These are phyloP conservation scores for Ispidina lecontei DNA, from an alignment of 2,797 vertebrate species.

Conservation along the genomic window DNA sequence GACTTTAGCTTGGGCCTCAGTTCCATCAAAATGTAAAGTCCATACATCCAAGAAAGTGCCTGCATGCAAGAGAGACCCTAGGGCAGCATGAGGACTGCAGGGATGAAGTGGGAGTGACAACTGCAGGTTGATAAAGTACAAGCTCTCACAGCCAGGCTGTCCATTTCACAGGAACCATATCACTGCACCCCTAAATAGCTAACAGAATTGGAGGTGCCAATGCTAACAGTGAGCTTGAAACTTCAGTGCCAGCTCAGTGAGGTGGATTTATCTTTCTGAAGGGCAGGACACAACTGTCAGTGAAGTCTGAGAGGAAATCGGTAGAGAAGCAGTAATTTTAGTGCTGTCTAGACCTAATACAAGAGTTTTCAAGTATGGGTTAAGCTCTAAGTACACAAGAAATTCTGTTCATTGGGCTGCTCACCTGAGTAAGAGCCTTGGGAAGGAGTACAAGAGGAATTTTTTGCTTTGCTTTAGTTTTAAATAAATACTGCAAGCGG, in stretches of 20 bases:
- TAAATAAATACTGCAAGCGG: not conserved
- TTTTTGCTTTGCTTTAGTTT: not conserved
- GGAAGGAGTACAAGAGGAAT: not conserved
- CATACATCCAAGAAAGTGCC: not conserved
- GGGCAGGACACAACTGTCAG: not conserved
- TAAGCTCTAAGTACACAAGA: not conserved
- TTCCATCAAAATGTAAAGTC: not conserved
- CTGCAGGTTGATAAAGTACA: not conserved
- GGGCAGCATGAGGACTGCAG: not conserved
- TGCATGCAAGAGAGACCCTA: not conserved
- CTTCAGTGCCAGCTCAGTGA: not conserved
- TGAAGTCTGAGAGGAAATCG: not conserved
- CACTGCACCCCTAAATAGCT: not conserved
- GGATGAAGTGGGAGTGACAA: not conserved
- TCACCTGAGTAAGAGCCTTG: not conserved
- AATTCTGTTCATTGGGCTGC: not conserved
- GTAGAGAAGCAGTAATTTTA: not conserved
- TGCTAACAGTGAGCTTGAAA: not conserved
- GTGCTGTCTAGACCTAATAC: not conserved
- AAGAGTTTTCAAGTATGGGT: not conserved
- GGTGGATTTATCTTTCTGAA: not conserved
- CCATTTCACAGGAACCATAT: not conserved
- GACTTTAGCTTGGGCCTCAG: not conserved
- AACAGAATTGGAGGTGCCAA: not conserved
- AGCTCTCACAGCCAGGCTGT: not conserved